phyloP scores from a whole-genome alignment of 2,797 vertebrate species.

The Anguilla obscura region DNA sequence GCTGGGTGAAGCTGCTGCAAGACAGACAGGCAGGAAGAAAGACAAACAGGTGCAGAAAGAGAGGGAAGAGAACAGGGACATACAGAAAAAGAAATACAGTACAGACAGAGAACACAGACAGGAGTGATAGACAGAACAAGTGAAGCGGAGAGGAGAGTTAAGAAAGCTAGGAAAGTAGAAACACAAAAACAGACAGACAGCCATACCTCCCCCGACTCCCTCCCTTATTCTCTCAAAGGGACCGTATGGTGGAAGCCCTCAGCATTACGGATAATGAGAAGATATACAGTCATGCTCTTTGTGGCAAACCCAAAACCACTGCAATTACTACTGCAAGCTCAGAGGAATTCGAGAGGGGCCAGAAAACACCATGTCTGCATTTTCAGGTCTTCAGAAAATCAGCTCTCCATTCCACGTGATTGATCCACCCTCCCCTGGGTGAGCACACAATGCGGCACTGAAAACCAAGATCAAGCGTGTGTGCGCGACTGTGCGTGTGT shows the following conservation, averaged over 20 bases:
- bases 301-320: neutral
- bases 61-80: neutral
- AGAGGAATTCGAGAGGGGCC: neutral
- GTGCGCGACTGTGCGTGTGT: neutral
- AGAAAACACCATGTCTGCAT: neutral
- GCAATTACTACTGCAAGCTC: conserved; percentile 19
- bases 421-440: neutral
- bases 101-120: neutral
- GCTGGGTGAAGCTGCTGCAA: neutral
- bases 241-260: neutral
- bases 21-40: neutral
- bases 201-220: neutral
- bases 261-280: neutral
- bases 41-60: neutral
- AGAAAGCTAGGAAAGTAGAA: neutral
- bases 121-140: neutral
- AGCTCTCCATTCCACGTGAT: too few relatives aligned
- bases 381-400: neutral
- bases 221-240: neutral
- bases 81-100: neutral
- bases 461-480: neutral
- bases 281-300: neutral
- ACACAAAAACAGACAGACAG: neutral
- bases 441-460: neutral
- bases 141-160: neutral